A percentile compares a stretch with the other conserved stretches of the same genome.
These are phyloP conservation scores for Phrynocephalus guinanensis DNA, from an alignment of 2,797 vertebrate species.

Conservation along the genomic window DNA sequence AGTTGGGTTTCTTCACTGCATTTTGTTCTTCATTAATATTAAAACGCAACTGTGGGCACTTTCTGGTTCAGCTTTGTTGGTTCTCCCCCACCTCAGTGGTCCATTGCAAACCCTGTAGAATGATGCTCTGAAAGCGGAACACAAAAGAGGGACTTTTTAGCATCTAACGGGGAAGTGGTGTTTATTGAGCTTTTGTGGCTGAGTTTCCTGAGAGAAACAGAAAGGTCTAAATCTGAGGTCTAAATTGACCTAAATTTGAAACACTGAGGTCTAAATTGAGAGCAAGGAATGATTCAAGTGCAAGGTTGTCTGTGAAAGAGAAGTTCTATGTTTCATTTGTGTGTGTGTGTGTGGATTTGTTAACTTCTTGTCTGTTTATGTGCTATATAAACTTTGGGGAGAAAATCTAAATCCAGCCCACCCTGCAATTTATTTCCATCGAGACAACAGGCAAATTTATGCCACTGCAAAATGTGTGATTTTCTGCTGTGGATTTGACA, in stretches of 20 bases:
- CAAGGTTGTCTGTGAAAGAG: background rate
- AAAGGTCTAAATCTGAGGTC: background rate
- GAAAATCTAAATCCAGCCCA: constrained; percentile 5
- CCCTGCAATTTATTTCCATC: constrained; percentile 38
- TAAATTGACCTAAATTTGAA: background rate
- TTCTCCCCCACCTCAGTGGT: background rate
- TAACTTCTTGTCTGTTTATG: background rate
- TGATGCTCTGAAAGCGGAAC: background rate
- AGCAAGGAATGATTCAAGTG: background rate
- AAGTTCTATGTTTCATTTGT: background rate
- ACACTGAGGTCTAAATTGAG: background rate
- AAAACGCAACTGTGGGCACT: background rate
- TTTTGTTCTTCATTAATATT: background rate
- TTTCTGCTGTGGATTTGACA: background rate
- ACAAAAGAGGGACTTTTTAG: background rate
- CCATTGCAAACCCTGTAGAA: too few species aligned
- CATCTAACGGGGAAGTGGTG: background rate
- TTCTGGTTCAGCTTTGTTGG: background rate
- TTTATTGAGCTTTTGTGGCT: background rate
- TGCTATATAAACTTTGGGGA: background rate
- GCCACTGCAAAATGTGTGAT: background rate
- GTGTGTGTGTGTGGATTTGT: background rate
- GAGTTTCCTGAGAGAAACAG: background rate
- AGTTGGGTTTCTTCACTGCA: background rate
- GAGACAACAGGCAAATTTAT: constrained; percentile 18